A percentile compares a stretch with the other conserved stretches of the same genome.
These are phyloP conservation scores for Psophia crepitans DNA, from an alignment of 2,113 vertebrate species.

Conservation along the genomic window DNA sequence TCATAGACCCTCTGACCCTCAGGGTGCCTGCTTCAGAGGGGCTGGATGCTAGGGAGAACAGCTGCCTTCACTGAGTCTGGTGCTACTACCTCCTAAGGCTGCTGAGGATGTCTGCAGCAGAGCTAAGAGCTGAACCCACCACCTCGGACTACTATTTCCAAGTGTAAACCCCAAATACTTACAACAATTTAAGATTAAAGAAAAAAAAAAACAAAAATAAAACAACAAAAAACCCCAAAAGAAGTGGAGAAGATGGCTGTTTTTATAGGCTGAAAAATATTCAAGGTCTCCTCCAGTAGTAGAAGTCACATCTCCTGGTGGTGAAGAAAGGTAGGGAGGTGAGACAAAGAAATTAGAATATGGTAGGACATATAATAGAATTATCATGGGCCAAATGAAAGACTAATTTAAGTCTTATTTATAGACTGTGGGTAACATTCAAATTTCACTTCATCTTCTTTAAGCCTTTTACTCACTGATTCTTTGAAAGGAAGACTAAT, in stretches of 20 bases:
- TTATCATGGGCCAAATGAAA: constrained; percentile 14
- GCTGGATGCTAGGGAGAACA: background rate
- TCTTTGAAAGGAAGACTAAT: constrained; percentile 53
- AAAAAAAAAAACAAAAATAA: no score
- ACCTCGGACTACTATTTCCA: background rate
- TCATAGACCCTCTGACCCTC: background rate
- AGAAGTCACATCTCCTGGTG: background rate
- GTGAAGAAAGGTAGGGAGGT: background rate
- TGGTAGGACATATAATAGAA: background rate
- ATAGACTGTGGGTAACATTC: constrained; percentile 2
- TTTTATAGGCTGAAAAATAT: background rate
- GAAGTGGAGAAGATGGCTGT: background rate
- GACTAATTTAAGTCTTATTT: constrained; percentile 26
- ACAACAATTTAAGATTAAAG: background rate
- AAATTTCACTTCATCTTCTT: constrained; percentile 39
- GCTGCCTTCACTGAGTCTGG: background rate
- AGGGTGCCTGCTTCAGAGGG: background rate
- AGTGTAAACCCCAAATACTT: background rate
- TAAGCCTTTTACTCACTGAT: constrained; percentile 12
- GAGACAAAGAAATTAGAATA: background rate
- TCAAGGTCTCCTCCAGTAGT: background rate
- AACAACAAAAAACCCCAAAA: no score
- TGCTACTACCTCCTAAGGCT: background rate
- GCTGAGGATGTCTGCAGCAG: background rate
- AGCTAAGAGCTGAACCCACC: background rate